Base-by-base conservation (phyloP, 2,113 vertebrate genomes). In the Addax nasomaculatus region DNA sequence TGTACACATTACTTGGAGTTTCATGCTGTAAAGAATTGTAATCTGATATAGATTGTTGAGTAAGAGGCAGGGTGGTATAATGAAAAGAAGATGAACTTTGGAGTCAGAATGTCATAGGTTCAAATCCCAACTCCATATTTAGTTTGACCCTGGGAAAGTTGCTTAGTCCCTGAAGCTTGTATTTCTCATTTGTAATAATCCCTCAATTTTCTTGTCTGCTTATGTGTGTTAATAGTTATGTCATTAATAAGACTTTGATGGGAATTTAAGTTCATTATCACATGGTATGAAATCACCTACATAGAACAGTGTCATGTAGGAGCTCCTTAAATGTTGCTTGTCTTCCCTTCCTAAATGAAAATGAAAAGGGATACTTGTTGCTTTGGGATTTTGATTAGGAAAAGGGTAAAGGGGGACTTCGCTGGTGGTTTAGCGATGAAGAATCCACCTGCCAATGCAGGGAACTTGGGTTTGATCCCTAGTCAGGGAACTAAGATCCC, bases 121-220 rank as follows among this genome's bases (percentile, higher is more conserved):
- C 64, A 89, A 47, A 92, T 95, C 27, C 36, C 39, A 90, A 13
- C 14, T 93, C 27, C 27, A 14, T 93, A 90, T 80, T 96, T 84
- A 90, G 78, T 93, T 39, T 97, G 83, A 87, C 30, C 43, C 11
- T 91, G 87, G 43, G 49, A 47, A 95, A 47, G 29, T 78, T 84
- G 76, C 87, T 53, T 4, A 60, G 51, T 89, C 15, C 93, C 49
- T 76, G 88, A 90, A 33, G 27, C 60, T 97, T 97, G 39, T n/a
- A 64, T 93, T 87, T 95, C 43, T 95, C 49, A 67, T 94, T 94
- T 92, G 21, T 95, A 36, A 86, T 78, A 94, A 55, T 79, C 30
- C 3, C 13, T 78, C 39, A 25, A 30, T 95, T 89, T 93, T 95
- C 29, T 96, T 90, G 6, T 76, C 39, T 81, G 6, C 45, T 9